These are phyloP conservation scores for Guaruba guarouba DNA, from an alignment of 2,113 vertebrate genomes.

Conservation along the genomic window DNA sequence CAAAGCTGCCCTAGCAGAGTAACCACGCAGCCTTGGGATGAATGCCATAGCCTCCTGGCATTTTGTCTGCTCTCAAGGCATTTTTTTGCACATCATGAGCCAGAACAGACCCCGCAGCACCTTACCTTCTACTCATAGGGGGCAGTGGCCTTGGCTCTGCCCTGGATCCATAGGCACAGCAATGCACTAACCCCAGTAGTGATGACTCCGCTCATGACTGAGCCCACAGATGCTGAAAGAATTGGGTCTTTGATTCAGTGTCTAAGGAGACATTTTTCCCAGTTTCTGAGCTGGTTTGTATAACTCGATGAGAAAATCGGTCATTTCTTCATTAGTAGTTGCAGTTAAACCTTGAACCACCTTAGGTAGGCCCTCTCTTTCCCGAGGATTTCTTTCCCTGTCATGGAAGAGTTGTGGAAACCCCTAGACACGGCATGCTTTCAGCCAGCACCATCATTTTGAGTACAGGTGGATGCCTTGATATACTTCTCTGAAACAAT, in stretches of 20 bases:
- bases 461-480: neutral
- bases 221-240: neutral
- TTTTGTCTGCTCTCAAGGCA: neutral
- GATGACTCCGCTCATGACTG: neutral
- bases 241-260: neutral
- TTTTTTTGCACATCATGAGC: accelerated
- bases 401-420: neutral
- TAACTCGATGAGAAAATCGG: neutral
- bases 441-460: neutral
- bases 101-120: neutral
- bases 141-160: accelerated
- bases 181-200: neutral
- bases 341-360: neutral
- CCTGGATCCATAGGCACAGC: neutral
- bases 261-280: neutral
- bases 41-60: neutral
- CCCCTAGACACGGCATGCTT: neutral
- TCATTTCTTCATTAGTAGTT: neutral
- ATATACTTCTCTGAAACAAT: neutral
- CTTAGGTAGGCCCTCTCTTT: neutral
- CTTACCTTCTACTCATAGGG: neutral
- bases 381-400: neutral
- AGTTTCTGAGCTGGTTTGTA: neutral
- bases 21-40: neutral
- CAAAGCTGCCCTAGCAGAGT: neutral